phyloP scores from a whole-genome alignment of 2,888 invertebrate species.

The Napeogenes inachia region DNA sequence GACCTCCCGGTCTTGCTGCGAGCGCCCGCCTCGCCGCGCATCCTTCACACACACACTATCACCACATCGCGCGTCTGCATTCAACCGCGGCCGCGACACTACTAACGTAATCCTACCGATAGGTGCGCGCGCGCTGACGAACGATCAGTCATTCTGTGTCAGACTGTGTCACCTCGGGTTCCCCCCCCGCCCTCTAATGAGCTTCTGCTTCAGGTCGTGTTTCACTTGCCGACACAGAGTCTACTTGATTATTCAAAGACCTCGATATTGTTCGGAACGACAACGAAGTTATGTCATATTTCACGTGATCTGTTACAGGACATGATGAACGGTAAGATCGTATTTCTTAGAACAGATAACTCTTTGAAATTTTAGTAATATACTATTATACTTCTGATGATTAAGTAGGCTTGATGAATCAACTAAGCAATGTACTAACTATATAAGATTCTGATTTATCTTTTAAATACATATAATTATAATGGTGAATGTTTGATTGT shows the following conservation, averaged over 20 bases:
- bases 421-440: too few relatives aligned
- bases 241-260: constrained; percentile 12
- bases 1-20: constrained; percentile 58
- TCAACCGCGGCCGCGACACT: constrained; percentile 65
- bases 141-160: constrained; percentile 70
- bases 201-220: constrained; percentile 49
- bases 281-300: constrained; percentile 13
- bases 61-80: constrained; percentile 68
- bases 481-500: too few relatives aligned
- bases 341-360: too few relatives aligned
- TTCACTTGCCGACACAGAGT: constrained; percentile 32
- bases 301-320: neutral
- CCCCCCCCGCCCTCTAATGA: constrained; percentile 56
- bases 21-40: constrained; percentile 73
- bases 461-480: too few relatives aligned
- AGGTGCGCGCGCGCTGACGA: constrained; percentile 71
- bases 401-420: too few relatives aligned
- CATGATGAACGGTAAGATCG: too few relatives aligned
- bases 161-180: constrained; percentile 51
- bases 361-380: too few relatives aligned
- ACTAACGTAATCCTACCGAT: constrained; percentile 51
- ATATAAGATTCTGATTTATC: too few relatives aligned
- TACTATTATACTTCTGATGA: too few relatives aligned
- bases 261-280: constrained; percentile 11
- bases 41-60: constrained; percentile 57